Evolutionary conservation across 2,797 vertebrate species (phyloP), one percentile per base, ranked within the genome.

Genomic region (Petrocephalus schoutedeni): DNA sequence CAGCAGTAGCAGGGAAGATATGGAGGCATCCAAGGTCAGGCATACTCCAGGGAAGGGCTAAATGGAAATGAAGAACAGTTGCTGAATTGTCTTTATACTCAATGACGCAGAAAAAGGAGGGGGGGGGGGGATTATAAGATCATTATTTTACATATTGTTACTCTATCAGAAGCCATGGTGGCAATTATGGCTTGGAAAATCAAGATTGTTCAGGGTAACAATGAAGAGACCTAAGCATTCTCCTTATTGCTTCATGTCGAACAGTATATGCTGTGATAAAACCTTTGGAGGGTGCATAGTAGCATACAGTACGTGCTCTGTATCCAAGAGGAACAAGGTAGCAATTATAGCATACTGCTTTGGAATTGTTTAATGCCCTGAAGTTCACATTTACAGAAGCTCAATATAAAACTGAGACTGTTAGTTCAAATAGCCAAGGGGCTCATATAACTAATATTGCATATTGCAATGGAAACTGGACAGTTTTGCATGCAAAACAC

Each of bases 301-400:
- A 83, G 53, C 80, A 83, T 53, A 53, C 80, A 83, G 10, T 53
- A 54, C 8, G 80, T 53, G 49, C 49, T 53, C n/a, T 54, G 45
- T 12, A n/a, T 83, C 80, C 71, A 45, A 77, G 32, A 77, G 71
- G 71, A 41, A 77, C 71, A 77, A 77, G 71, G 71, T 77, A 45
- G 71, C 36, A 45, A 41, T 77, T 77, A 77, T 77, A 41, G 71
- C 41, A 77, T 77, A 45, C 41, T 77, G 32, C 64, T 41, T 45
- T 45, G 71, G 71, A 77, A 77, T 77, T 77, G 71, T 77, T 45
- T 77, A 77, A 77, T 77, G 36, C 71, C 16, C 71, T 77, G 36
- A 45, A 77, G 71, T 77, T 77, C 71, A 77, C 71, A 77, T 45
- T 45, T 77, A 6, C 64, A 45, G 36, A 19, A 77, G 71, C 71